Base-by-base conservation (phyloP, 2,797 vertebrate species). In the Alca torda region DNA sequence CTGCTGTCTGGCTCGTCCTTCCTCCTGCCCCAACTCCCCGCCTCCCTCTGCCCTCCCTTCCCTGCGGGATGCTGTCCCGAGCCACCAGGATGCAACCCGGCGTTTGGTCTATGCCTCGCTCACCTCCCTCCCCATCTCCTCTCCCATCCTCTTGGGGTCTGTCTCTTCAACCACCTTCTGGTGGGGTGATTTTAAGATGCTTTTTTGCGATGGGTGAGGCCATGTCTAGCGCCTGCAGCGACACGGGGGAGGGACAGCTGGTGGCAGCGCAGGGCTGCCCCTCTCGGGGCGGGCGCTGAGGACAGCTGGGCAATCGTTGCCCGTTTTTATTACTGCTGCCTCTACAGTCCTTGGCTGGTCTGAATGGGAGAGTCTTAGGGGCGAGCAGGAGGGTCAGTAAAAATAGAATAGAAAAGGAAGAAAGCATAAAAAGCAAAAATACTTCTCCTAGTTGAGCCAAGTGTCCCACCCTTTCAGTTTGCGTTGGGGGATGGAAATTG, bases 281-380 rank as follows among this genome's bases (percentile, higher is more conserved):
- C 75, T 77, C 78, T 30, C 5, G 2, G 11, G 15, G 78, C 1
- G 1, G 73, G 43, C 81, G 35, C 54, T 18, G 53, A 35, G 73
- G 93, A 94, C 91, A 97, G 87, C 94, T 96, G 96, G 94, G 28
- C 82, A 26, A 79, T 96, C 95, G 92, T 87, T 90, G 91, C 79
- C 75, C 14, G 4, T 89, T 93, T 96, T 97, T 96, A 96, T 96
- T 95, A 96, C 95, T 95, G 94, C 95, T 69, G 54, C 65, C 81
- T 83, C 87, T 60, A n/a, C 0, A 1, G 23, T 84, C 86, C 70
- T 90, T 65, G 72, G 72, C 86, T 96, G 96, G 84, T 89, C 85
- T 60, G 25, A 51, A 8, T 65, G 80, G 75, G 73, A 79, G 37
- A n/a, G 46, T 89, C 96, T 94, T 30, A 26, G 53, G 51, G 21